Conservation (phyloP, 2,797 vertebrate genomes). For the Lacerta bilineata region DNA sequence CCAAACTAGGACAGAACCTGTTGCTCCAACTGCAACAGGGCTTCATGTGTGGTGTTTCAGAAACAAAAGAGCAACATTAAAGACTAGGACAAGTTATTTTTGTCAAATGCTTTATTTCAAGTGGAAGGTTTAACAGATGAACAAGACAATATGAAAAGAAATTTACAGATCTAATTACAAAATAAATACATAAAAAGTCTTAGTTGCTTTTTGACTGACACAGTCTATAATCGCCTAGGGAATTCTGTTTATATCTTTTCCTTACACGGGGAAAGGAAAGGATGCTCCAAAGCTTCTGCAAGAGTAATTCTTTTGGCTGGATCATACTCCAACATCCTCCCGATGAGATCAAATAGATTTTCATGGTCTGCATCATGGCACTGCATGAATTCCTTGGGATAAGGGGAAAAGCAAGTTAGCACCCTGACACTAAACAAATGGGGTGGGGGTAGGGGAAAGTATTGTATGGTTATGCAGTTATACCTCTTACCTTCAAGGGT, state of each 20-base stretch:
- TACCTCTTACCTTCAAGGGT: slow-evolving; percentile 85
- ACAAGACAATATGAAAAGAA: slow-evolving; percentile 65
- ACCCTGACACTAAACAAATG: background rate
- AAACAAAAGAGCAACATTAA: no score
- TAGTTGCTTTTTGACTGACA: slow-evolving; percentile 86
- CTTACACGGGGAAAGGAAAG: slow-evolving; percentile 82
- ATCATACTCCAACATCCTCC: slow-evolving; percentile 91
- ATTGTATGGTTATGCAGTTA: background rate
- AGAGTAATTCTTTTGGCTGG: slow-evolving; percentile 85
- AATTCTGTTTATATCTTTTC: slow-evolving; percentile 38
- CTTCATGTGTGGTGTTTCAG: no score
- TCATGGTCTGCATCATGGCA: slow-evolving; percentile 84
- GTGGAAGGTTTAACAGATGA: slow-evolving; percentile 44
- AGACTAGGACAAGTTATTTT: background rate
- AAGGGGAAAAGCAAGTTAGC: background rate
- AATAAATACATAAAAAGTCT: slow-evolving; percentile 77
- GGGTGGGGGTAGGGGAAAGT: background rate
- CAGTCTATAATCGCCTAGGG: slow-evolving; percentile 83
- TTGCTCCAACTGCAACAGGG: no score
- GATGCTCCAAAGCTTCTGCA: slow-evolving; percentile 85
- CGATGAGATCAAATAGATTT: slow-evolving; percentile 88
- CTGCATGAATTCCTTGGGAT: slow-evolving; percentile 85
- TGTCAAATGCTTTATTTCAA: slow-evolving; percentile 51
- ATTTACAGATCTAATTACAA: slow-evolving; percentile 79
- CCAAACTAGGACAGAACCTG: no score